A percentile compares a stretch with the other conserved stretches of the same genome.
Evolutionary conservation across 2,888 invertebrate genomes (phyloP).

Genomic region (Phragmatobia fuliginosa): DNA sequence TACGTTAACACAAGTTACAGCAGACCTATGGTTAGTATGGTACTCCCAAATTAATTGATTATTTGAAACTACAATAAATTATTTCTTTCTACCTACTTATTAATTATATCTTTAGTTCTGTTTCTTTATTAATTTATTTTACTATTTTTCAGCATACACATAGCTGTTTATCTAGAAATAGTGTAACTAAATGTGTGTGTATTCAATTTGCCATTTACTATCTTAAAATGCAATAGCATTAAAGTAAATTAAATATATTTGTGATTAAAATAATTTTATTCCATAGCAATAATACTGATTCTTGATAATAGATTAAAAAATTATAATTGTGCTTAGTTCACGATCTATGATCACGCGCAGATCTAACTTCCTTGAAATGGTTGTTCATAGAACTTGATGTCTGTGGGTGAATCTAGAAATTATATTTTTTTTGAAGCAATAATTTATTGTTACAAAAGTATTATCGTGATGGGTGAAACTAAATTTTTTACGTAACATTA

Average conservation of each 20-base stretch:
- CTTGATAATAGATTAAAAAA: background rate
- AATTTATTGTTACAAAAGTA: background rate
- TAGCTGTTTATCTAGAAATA: background rate
- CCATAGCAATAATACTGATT: background rate
- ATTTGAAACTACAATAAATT: too few species aligned
- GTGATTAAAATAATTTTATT: background rate
- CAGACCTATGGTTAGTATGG: too few species aligned
- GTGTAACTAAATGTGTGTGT: background rate
- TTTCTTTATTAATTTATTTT: too few species aligned
- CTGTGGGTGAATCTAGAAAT: constrained; percentile 27
- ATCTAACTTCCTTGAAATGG: constrained; percentile 43
- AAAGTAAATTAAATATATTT: background rate
- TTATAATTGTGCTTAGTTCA: constrained; percentile 18
- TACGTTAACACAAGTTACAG: too few species aligned
- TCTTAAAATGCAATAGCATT: background rate
- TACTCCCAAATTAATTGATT: too few species aligned
- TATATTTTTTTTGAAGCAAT: constrained; percentile 3
- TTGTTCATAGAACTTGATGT: constrained; percentile 30
- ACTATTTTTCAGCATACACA: background rate
- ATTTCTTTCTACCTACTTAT: too few species aligned
- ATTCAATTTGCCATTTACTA: background rate
- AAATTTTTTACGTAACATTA: background rate
- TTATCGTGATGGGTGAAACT: background rate
- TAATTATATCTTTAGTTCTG: too few species aligned
- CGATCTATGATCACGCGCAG: constrained; percentile 44